Evolutionary conservation across 2,797 vertebrate species (phyloP), one percentile per base, ranked within the genome.

Genomic region (Typhlichthys subterraneus): DNA sequence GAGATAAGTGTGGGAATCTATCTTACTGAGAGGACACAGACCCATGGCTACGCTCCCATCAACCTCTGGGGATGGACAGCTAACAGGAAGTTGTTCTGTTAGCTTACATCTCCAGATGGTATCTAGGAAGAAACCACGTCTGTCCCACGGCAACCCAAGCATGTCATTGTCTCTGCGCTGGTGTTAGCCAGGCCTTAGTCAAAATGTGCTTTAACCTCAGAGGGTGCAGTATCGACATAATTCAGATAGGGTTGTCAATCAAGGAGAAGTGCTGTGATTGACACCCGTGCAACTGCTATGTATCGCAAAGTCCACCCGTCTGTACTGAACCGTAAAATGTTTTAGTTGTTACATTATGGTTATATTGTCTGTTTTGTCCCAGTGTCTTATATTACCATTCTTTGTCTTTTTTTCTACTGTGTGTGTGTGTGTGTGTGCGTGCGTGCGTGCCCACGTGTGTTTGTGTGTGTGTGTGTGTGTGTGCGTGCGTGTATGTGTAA

Each of bases 91-190:
- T 23, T 17, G 46, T 17, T 4, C 42, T 45, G 38, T 62, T 62
- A 46, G 10, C 58, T 47, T 45, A 4, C 9, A 14, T 12, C 5
- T 13, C 69, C 67, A 70, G 69, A 70, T 70, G 81, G 3, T 8
- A 42, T 42, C 38, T 42, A 42, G 38, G 7, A 42, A 9, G 38
- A 42, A 42, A 2, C 38, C 23, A 29, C 23, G 23, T 29, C 23
- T 29, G 23, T 29, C 23, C 23, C 23, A 29, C 23, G 3, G 23
- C 23, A 29, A 29, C 23, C 4, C 23, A 29, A 42, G 38, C 8
- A 42, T 9, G 38, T 8, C 38, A 8, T 42, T 42, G 7, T 9
- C 8, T 42, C 38, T 42, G 38, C 38, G 9, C 38, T 42, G 38
- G 38, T 9, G 38, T 42, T 42, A 42, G 7, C 38, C 9, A 9